A percentile compares a stretch with the other conserved stretches of the same genome.
Conservation (phyloP, 2,888 invertebrate genomes). For the Lasioglossum lativentre region DNA sequence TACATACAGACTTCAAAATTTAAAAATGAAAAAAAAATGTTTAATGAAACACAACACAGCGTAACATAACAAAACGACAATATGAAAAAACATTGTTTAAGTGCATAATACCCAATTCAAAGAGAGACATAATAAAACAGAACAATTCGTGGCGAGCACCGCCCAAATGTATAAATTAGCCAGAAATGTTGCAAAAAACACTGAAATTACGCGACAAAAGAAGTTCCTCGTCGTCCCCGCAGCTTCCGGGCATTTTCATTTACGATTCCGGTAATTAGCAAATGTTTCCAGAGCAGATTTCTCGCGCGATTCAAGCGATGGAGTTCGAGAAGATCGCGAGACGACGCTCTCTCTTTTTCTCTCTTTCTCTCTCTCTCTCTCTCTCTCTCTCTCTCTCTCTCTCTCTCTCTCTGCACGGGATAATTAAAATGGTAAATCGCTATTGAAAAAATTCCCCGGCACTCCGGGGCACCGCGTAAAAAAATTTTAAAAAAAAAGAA, state of each 20-base stretch:
- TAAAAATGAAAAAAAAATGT: no score
- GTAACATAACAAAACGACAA: no score
- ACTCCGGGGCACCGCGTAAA: background rate
- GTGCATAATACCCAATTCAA: background rate
- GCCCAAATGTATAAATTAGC: background rate
- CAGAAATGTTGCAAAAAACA: background rate
- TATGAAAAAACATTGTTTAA: background rate
- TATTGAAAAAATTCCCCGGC: background rate
- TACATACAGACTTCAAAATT: no score
- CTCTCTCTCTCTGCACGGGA: background rate
- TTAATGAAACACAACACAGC: no score
- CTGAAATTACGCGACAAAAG: background rate
- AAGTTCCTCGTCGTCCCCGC: background rate
- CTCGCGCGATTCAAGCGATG: background rate
- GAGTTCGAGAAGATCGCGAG: background rate
- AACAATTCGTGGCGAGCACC: background rate
- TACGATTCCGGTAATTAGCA: background rate
- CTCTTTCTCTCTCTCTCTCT: background rate
- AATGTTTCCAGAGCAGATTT: background rate
- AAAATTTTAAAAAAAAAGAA: background rate
- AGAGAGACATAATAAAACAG: background rate
- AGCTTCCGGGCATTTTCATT: background rate
- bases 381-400: background rate
- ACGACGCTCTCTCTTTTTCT: background rate
- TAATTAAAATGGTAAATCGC: conserved; percentile 27